phyloP scores from a whole-genome alignment of 2,797 vertebrate genomes.

The Aselliscus stoliczkanus region DNA sequence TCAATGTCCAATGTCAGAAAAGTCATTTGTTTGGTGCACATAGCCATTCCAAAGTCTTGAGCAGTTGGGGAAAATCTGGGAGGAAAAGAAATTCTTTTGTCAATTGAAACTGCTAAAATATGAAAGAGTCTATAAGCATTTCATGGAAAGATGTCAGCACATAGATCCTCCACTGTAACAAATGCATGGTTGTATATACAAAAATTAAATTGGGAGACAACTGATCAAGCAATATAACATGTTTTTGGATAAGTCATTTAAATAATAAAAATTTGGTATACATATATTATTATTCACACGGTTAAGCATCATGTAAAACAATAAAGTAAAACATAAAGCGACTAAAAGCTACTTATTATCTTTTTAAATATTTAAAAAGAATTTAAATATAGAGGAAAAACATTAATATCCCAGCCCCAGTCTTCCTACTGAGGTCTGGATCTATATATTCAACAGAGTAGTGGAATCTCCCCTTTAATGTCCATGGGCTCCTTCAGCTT shows the following conservation, averaged over 20 bases:
- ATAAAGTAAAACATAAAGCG: background rate
- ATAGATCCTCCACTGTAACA: background rate
- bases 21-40: constrained; percentile 30
- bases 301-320: background rate
- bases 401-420: background rate
- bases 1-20: constrained; percentile 41
- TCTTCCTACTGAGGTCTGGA: background rate
- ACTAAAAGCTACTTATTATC: background rate
- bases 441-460: background rate
- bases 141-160: background rate
- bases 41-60: constrained; percentile 45
- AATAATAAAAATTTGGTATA: background rate
- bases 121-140: background rate
- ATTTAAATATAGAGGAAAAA: background rate
- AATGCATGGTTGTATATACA: background rate
- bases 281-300: background rate
- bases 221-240: no score
- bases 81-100: constrained; percentile 63
- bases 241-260: no score
- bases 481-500: background rate
- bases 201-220: background rate
- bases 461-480: background rate
- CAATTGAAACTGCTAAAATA: constrained; percentile 36
- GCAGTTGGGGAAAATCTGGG: background rate
- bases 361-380: background rate